Evolutionary conservation across 2,888 invertebrate species (phyloP).

Genomic region (Alentia gelatinosa): DNA sequence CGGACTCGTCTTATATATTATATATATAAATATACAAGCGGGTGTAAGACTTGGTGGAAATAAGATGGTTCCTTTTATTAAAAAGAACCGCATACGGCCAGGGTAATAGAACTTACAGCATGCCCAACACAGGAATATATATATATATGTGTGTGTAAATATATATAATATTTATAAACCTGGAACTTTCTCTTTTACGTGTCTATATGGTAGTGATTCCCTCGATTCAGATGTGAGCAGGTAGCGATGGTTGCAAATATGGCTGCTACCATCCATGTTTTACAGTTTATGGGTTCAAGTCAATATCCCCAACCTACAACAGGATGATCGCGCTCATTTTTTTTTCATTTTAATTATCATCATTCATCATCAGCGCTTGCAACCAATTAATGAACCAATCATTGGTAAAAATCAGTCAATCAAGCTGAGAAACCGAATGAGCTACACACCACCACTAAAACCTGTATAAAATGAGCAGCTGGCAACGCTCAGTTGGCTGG

Average conservation of each 20-base stretch:
- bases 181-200: neutral
- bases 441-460: neutral
- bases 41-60: neutral
- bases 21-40: constrained; percentile 10
- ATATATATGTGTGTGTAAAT: neutral
- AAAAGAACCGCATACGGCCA: neutral
- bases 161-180: neutral
- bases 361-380: neutral
- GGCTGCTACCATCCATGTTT: neutral
- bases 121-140: neutral
- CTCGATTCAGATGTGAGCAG: neutral
- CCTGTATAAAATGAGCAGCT: neutral
- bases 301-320: neutral
- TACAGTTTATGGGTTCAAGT: neutral
- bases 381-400: neutral
- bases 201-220: neutral
- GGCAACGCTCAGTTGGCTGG: constrained; percentile 48
- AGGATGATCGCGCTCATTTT: neutral
- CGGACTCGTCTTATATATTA: neutral
- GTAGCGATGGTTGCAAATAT: neutral
- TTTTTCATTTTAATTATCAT: too few species aligned
- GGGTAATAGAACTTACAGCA: neutral
- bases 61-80: neutral
- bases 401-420: neutral
- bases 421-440: neutral